Percentiles rank a stretch among this genome's conserved stretches.
These are phyloP conservation scores for Hydrochoerus hydrochaeris DNA, from an alignment of 2,113 vertebrate species.

Conservation along the genomic window DNA sequence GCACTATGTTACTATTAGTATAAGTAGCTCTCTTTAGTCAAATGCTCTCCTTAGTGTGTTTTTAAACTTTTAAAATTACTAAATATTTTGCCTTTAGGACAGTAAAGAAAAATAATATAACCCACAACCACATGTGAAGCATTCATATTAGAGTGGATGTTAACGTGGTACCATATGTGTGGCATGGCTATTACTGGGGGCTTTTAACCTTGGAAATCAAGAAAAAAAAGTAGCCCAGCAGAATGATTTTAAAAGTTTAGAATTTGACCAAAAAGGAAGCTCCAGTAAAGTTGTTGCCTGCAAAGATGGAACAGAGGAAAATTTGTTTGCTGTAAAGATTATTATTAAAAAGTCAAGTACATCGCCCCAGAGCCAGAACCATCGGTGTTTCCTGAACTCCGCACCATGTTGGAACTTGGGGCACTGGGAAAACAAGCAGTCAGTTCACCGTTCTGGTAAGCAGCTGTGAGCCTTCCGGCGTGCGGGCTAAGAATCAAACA, in stretches of 20 bases:
- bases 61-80: neutral
- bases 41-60: neutral
- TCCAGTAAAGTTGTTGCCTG: neutral
- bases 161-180: neutral
- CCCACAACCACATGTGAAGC: neutral
- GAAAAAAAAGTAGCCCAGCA: neutral
- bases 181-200: neutral
- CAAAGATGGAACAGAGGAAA: neutral
- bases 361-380: too few relatives aligned
- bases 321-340: neutral
- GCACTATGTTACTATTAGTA: neutral
- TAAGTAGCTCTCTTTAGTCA: neutral
- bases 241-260: neutral
- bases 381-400: too few relatives aligned
- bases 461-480: too few relatives aligned
- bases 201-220: neutral
- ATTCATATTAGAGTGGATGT: neutral
- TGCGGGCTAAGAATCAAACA: too few relatives aligned
- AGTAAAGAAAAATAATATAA: neutral
- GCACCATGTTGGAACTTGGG: too few relatives aligned
- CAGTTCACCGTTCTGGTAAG: too few relatives aligned
- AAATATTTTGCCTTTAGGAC: neutral
- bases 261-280: neutral
- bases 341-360: neutral
- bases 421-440: too few relatives aligned